phyloP scores from a whole-genome alignment of 2,113 vertebrate genomes.

The Gulo gulo region DNA sequence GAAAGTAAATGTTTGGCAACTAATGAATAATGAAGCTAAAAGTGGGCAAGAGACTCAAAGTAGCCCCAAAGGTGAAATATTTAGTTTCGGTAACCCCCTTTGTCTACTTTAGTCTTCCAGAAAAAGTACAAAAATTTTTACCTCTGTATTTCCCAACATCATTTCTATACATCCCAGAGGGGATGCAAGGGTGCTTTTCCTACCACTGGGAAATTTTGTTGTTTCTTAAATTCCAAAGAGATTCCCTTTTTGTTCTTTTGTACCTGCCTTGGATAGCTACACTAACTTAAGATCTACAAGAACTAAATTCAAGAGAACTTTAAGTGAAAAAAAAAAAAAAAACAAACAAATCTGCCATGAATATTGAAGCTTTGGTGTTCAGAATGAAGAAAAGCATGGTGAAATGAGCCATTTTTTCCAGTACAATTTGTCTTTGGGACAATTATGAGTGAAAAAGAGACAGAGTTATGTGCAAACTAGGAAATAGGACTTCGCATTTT shows the following conservation, averaged over 20 bases:
- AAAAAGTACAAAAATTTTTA: neutral
- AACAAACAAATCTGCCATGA: neutral
- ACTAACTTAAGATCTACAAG: slow-evolving; percentile 26
- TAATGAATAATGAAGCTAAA: neutral
- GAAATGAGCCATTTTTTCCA: slow-evolving; percentile 57
- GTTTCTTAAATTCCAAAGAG: neutral
- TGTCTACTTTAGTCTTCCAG: neutral
- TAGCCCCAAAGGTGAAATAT: neutral
- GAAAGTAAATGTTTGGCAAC: neutral
- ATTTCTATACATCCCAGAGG: neutral
- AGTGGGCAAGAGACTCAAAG: neutral
- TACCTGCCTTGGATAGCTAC: slow-evolving; percentile 35
- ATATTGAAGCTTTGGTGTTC: slow-evolving; percentile 42
- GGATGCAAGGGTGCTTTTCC: neutral
- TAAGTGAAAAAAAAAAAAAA: slow-evolving; percentile 24
- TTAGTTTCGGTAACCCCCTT: neutral
- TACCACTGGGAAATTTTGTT: neutral
- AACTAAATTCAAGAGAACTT: slow-evolving; percentile 57
- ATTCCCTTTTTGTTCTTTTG: slow-evolving; percentile 39
- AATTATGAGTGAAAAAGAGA: slow-evolving; percentile 61
- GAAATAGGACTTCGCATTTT: neutral
- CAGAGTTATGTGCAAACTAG: neutral
- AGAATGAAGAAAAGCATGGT: slow-evolving; percentile 43
- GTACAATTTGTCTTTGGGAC: slow-evolving; percentile 54
- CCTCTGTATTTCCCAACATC: neutral